A percentile compares a stretch with the other conserved stretches of the same genome.
These are phyloP conservation scores for Xenopus laevis DNA, from an alignment of 2,113 vertebrate genomes.

Conservation along the genomic window DNA sequence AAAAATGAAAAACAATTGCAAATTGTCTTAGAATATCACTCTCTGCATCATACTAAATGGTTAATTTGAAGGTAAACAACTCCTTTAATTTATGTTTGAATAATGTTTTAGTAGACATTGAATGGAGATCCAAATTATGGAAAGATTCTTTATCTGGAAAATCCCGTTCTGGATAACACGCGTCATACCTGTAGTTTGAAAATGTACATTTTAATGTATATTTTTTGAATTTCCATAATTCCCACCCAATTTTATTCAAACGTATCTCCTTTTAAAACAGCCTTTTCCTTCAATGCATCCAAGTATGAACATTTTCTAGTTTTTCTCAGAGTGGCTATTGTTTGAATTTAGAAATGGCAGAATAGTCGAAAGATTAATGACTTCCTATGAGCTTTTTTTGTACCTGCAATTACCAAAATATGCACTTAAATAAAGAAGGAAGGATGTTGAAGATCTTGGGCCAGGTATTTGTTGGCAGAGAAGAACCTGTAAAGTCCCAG, in stretches of 20 bases:
- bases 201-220: no score
- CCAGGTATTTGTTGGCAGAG: conserved; percentile 69
- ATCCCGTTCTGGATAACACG: no score
- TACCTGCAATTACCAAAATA: conserved; percentile 87
- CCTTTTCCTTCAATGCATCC: conserved; percentile 65
- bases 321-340: conserved; percentile 77
- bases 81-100: no score
- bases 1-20: no score
- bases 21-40: no score
- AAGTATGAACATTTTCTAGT: conserved; percentile 68
- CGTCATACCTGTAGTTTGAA: no score
- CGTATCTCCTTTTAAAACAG: conserved; percentile 58
- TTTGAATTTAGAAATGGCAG: conserved; percentile 70
- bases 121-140: no score
- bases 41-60: no score
- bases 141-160: no score
- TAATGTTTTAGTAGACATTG: no score
- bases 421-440: conserved; percentile 65
- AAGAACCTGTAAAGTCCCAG: conserved; percentile 65
- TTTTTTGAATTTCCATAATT: no score
- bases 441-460: conserved; percentile 63
- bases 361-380: conserved; percentile 78
- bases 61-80: no score
- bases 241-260: conserved; percentile 60
- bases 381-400: conserved; percentile 76